A percentile compares a stretch with the other conserved stretches of the same genome.
These are phyloP conservation scores for Drosophila lowei DNA, from an alignment of 1,140 invertebrate genomes.

Conservation along the genomic window DNA sequence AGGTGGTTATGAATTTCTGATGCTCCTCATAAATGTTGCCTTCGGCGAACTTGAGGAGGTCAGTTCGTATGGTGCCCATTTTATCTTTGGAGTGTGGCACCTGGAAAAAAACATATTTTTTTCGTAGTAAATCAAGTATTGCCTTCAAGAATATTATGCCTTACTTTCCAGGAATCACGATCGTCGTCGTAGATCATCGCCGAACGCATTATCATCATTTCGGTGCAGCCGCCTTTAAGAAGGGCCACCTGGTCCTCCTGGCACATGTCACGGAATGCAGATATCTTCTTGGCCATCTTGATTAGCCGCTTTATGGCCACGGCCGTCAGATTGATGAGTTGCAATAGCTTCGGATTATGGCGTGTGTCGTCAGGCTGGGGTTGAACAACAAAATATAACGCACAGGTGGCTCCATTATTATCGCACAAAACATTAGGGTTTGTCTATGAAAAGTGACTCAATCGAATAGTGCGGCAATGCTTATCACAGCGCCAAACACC, in stretches of 20 bases:
- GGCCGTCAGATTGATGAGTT: constrained; percentile 95
- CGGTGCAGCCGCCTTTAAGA: constrained; percentile 88
- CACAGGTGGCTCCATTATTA: constrained; percentile 46
- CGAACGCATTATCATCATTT: constrained; percentile 96
- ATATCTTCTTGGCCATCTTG: constrained; percentile 95
- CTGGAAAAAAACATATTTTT: constrained; percentile 68
- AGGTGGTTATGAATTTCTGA: constrained; percentile 91
- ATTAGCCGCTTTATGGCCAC: constrained; percentile 94
- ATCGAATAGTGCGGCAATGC: constrained; percentile 17
- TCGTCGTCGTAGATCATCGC: constrained; percentile 94
- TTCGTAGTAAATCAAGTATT: neutral
- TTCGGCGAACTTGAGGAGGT: constrained; percentile 93
- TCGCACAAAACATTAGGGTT: constrained; percentile 32
- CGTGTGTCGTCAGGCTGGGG: constrained; percentile 85
- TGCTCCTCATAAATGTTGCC: constrained; percentile 94
- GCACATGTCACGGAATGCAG: constrained; percentile 94
- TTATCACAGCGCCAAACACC: constrained; percentile 63
- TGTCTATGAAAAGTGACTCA: constrained; percentile 50
- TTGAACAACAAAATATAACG: constrained; percentile 34
- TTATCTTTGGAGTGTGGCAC: constrained; percentile 90
- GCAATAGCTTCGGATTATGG: constrained; percentile 89
- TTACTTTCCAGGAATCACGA: constrained; percentile 92
- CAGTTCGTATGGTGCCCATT: constrained; percentile 90
- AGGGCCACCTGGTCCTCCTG: constrained; percentile 95
- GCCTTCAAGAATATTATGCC: neutral